phyloP scores from a whole-genome alignment of 2,797 vertebrate genomes.

The Taenioides sp. region DNA sequence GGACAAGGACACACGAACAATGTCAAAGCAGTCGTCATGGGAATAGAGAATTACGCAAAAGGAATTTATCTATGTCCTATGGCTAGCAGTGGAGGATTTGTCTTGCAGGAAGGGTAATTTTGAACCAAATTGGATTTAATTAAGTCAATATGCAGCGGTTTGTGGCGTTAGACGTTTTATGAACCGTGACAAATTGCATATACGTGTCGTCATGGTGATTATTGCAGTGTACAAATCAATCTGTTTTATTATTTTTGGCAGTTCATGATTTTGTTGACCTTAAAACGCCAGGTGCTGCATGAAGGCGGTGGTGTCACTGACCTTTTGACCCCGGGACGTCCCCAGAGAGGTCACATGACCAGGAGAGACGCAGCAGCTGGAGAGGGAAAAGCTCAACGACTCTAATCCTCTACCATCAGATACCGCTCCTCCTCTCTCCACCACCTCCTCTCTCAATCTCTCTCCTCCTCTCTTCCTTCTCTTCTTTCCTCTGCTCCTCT shows the following conservation, averaged over 20 bases:
- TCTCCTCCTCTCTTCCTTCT: background rate
- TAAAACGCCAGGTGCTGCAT: background rate
- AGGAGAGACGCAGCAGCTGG: background rate
- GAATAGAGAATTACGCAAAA: background rate
- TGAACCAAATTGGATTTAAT: constrained; percentile 2
- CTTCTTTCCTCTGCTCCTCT: no score
- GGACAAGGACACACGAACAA: background rate
- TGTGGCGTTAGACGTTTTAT: background rate
- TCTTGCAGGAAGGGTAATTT: background rate
- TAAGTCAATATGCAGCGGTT: background rate
- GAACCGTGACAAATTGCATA: background rate
- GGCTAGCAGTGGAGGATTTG: background rate
- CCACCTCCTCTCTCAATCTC: background rate
- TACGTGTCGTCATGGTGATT: background rate
- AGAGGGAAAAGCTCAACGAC: background rate
- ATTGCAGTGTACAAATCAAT: background rate
- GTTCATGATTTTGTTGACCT: background rate
- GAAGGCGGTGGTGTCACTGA: background rate
- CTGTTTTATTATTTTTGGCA: background rate
- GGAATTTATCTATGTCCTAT: background rate
- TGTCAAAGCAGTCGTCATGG: constrained; percentile 7
- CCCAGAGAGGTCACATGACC: background rate
- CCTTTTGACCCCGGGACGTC: constrained; percentile 2
- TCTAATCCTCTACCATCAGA: background rate
- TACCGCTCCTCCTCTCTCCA: background rate